Base-by-base conservation (phyloP, 2,113 vertebrate species). In the Eurypyga helias region DNA sequence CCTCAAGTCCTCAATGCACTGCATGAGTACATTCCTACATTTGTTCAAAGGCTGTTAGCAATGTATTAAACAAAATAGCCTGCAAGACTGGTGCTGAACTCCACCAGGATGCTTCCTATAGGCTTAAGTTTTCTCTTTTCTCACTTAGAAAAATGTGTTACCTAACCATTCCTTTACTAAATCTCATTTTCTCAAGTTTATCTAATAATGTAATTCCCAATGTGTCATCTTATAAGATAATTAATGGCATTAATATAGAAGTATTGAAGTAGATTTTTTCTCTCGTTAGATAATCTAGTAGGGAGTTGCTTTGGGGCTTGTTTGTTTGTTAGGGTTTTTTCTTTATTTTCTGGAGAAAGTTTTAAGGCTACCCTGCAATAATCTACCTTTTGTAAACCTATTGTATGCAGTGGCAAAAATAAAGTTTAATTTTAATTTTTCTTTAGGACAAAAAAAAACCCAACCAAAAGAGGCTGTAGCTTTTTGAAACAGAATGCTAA, bases 141-240 rank as follows among this genome's bases (percentile, higher is more conserved):
- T 89, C 34, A 65, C 66, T 88, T 76, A 70, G 67, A 58, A 81
- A 73, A 62, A 67, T 43, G n/a, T 88, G 41, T 91, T 84, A 31
- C 51, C 89, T 95, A 96, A 95, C 91, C 75, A 41, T 70, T 92
- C 48, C 72, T 92, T 70, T 87, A 96, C 93, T 90, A 96, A 91
- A 94, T 70, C 51, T 75, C n/a, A 64, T 75, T 69, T 92, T 71
- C 31, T 41, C 6, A 25, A 80, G 41, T 90, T 83, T 78, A 86
- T 55, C 49, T 95, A 92, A 89, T 95, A 83, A 75, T 86, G 57
- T 45, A 36, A 21, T 81, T 90, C 92, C 28, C 34, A 69, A 2
- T 43, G 5, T 80, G 28, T 83, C 36, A 70, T 66, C 31, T 17
- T 41, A 7, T 15, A 29, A 80, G n/a, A 41, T 57, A 77, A 90